phyloP scores from a whole-genome alignment of 2,797 vertebrate genomes.

The Gephyroberyx darwinii region DNA sequence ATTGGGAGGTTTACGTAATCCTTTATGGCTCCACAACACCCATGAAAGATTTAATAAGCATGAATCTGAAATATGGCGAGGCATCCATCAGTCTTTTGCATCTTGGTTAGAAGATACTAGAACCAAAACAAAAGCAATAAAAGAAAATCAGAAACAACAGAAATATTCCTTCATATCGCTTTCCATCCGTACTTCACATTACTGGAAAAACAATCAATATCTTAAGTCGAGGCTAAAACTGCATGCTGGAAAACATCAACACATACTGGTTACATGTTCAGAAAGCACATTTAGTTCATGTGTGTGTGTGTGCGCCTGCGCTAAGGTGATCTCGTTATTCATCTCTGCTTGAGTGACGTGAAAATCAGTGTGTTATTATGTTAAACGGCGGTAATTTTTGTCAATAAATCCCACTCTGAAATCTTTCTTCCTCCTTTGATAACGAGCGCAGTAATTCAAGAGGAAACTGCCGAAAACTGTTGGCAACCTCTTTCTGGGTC shows the following conservation, averaged over 20 bases:
- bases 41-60: not conserved
- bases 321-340: not conserved
- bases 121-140: constrained; percentile 18
- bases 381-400: constrained; percentile 36
- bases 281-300: not conserved
- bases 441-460: constrained; percentile 30
- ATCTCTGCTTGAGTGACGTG: constrained; percentile 21
- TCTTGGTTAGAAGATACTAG: constrained; percentile 48
- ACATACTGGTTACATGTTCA: constrained; percentile 5
- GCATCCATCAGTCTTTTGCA: constrained; percentile 9
- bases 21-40: not conserved
- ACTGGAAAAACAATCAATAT: constrained; percentile 21
- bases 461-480: constrained; percentile 19
- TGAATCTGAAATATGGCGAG: not conserved
- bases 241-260: constrained; percentile 38
- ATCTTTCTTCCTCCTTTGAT: constrained; percentile 24
- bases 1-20: not conserved
- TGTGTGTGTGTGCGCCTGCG: constrained; percentile 12
- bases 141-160: constrained; percentile 29
- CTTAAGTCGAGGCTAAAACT: constrained; percentile 54
- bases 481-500: constrained; percentile 9
- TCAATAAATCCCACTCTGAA: constrained; percentile 22
- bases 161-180: constrained; percentile 49
- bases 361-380: constrained; percentile 28
- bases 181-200: no score